Conservation (phyloP, 2,888 invertebrate species). For the Cantharis rufa region DNA sequence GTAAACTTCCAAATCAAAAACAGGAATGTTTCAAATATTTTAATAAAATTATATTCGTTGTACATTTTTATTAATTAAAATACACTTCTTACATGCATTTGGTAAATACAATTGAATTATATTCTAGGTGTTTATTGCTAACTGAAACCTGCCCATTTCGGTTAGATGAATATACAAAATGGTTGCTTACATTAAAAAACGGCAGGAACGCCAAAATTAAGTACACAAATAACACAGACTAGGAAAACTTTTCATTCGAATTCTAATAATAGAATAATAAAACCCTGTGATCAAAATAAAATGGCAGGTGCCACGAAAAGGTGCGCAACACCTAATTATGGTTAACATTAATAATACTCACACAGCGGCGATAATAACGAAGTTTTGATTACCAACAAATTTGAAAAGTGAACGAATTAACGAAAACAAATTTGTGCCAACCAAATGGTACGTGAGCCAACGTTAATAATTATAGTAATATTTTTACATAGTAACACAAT, state of each 20-base stretch:
- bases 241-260: background rate
- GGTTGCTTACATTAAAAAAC: background rate
- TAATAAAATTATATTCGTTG: constrained; percentile 1
- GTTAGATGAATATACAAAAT: background rate
- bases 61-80: constrained; percentile 1
- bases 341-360: background rate
- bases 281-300: background rate
- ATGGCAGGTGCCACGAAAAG: background rate
- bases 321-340: background rate
- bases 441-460: background rate
- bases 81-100: background rate
- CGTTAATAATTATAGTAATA: background rate
- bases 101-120: background rate
- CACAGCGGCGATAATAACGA: background rate
- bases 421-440: background rate
- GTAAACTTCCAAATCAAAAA: background rate
- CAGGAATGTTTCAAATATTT: background rate
- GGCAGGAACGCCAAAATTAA: background rate
- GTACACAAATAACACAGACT: background rate
- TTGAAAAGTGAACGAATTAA: background rate
- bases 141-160: background rate
- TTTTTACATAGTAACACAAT: background rate
- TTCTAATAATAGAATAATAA: background rate
- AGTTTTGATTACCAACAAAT: background rate
- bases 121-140: background rate